Conservation (phyloP, 2,113 vertebrate genomes). For the Miniopterus natalensis region DNA sequence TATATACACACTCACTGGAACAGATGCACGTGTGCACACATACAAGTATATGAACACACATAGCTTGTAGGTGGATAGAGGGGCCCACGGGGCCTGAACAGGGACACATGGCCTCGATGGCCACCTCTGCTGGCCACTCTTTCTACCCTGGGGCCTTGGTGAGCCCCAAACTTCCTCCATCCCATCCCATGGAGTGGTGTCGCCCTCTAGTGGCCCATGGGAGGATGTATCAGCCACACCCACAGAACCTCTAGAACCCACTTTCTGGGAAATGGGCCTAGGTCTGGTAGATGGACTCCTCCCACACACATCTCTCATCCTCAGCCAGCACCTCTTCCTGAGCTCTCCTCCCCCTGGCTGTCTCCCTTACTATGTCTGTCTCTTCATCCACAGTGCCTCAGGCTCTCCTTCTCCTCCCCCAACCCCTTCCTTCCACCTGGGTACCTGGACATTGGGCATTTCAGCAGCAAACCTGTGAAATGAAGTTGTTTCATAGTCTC, state of each 20-base stretch:
- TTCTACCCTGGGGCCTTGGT: accelerated
- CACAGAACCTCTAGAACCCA: not conserved
- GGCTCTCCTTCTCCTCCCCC: not conserved
- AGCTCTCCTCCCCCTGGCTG: not conserved
- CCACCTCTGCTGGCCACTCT: not conserved
- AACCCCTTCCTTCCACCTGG: not conserved
- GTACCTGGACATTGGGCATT: too few relatives aligned
- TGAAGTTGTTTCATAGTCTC: not conserved
- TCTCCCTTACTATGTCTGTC: not conserved
- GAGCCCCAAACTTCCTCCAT: not conserved
- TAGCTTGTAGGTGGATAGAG: not conserved
- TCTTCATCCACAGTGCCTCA: accelerated
- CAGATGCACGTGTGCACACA: not conserved
- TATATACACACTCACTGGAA: not conserved
- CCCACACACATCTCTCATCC: not conserved
- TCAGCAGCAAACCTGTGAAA: not conserved
- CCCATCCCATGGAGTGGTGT: not conserved
- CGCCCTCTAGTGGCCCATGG: not conserved
- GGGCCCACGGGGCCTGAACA: accelerated
- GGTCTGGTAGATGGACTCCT: not conserved
- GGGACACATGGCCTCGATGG: not conserved
- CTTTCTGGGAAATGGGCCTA: not conserved
- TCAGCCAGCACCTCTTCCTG: accelerated
- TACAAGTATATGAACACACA: not conserved
- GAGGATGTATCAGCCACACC: accelerated